phyloP scores from a whole-genome alignment of 2,888 invertebrate genomes.

The Phengaris alcon region DNA sequence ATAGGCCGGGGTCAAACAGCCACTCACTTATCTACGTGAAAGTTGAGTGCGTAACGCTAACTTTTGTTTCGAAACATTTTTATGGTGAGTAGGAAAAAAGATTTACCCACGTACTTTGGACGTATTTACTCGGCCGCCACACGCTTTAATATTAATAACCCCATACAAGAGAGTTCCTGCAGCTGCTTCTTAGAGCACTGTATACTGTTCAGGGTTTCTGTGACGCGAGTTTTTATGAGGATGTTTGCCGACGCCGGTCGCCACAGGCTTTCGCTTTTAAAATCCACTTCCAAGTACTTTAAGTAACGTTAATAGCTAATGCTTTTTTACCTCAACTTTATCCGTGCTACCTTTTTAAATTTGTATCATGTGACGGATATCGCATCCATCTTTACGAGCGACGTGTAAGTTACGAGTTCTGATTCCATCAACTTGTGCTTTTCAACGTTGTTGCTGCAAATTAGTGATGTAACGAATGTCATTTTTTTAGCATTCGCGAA shows the following conservation, averaged over 20 bases:
- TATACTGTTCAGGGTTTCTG: conserved; percentile 45
- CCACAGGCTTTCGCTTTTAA: conserved; percentile 47
- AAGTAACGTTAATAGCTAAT: conserved; percentile 26
- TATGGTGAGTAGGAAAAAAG: conserved; percentile 25
- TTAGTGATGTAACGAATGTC: too few species aligned
- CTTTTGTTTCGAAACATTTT: conserved; percentile 30
- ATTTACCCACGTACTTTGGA: conserved; percentile 44
- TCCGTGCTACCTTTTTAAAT: conserved; percentile 8
- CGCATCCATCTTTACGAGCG: conserved; percentile 22
- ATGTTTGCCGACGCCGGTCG: conserved; percentile 65
- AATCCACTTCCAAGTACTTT: conserved; percentile 49
- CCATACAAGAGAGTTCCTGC: conserved; percentile 61
- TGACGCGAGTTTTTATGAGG: conserved; percentile 62
- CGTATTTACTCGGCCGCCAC: conserved; percentile 59
- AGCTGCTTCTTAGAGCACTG: conserved; percentile 45
- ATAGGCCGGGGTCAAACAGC: conserved; percentile 18
- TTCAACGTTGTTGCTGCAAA: background rate
- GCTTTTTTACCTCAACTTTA: background rate
- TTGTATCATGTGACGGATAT: background rate
- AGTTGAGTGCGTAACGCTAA: conserved; percentile 16
- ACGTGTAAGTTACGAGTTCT: conserved; percentile 9
- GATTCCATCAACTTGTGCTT: background rate
- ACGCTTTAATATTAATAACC: conserved; percentile 74
- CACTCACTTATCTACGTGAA: conserved; percentile 11
- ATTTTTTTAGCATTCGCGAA: too few species aligned